Conservation (phyloP, 2,113 vertebrate species). For the Perca fluviatilis region DNA sequence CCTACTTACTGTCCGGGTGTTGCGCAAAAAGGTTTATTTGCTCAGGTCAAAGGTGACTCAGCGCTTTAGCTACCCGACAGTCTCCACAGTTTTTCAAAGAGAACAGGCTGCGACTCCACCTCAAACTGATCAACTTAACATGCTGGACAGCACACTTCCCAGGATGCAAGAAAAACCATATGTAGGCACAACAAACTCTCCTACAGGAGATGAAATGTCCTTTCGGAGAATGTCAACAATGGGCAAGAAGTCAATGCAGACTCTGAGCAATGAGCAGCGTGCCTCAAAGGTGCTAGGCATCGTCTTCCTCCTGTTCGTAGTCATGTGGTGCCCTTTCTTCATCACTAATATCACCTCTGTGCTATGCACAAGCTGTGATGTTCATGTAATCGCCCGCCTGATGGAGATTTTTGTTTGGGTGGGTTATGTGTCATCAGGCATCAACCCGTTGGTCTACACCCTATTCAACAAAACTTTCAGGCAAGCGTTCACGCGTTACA, state of each 20-base stretch:
- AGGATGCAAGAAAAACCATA: conserved; percentile 70
- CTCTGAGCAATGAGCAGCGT: conserved; percentile 94
- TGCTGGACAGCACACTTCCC: conserved; percentile 79
- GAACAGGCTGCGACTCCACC: conserved; percentile 76
- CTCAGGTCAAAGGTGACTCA: conserved; percentile 89
- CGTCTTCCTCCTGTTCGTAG: conserved; percentile 95
- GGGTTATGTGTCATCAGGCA: conserved; percentile 96
- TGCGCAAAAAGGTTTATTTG: conserved; percentile 93
- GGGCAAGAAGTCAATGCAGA: conserved; percentile 96
- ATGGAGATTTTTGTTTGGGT: conserved; percentile 99
- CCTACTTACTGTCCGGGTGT: conserved; percentile 92
- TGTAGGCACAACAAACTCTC: conserved; percentile 27
- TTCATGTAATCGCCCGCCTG: conserved; percentile 86
- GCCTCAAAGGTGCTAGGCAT: conserved; percentile 98
- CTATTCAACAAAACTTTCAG: conserved; percentile 98
- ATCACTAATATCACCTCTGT: conserved; percentile 95
- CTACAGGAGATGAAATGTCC: conserved; percentile 71
- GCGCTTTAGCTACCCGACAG: conserved; percentile 84
- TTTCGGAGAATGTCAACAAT: conserved; percentile 88
- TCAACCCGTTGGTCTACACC: conserved; percentile 97
- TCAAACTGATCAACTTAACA: conserved; percentile 86
- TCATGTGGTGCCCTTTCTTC: conserved; percentile 99
- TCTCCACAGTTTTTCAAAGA: conserved; percentile 91
- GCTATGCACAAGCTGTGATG: conserved; percentile 90
- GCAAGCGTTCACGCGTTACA: conserved; percentile 93